Conservation (phyloP, 2,797 vertebrate species). For the Paguma larvata region DNA sequence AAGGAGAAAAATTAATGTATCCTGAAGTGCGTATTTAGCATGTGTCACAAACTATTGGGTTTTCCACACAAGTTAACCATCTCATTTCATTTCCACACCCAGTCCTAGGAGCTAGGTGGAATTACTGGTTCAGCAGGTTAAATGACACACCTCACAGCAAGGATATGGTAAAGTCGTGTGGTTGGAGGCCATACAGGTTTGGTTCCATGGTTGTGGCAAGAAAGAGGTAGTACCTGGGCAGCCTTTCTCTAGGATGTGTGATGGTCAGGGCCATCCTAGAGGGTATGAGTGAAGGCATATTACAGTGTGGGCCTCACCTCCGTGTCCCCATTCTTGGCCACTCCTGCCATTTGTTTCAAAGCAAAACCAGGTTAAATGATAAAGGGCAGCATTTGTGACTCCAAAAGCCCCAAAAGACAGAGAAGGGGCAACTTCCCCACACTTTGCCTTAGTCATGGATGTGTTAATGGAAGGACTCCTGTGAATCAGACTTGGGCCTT, state of each 20-base stretch:
- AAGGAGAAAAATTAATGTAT: neutral
- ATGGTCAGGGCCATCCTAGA: neutral
- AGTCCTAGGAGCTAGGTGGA: neutral
- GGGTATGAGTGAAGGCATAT: neutral
- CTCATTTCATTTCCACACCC: neutral
- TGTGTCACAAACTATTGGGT: neutral
- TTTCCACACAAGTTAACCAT: neutral
- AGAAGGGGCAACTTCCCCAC: neutral
- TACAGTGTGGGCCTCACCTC: neutral
- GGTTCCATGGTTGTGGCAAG: neutral
- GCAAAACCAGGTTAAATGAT: neutral
- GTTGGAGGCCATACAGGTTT: neutral
- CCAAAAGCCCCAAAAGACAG: neutral
- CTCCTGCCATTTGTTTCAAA: neutral
- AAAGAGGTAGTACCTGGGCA: neutral
- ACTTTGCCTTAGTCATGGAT: neutral
- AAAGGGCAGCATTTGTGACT: neutral
- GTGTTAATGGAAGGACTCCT: conserved; percentile 32
- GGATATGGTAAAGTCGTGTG: neutral
- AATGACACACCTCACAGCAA: neutral
- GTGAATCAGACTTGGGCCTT: neutral
- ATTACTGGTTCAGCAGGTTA: neutral
- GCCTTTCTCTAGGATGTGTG: neutral
- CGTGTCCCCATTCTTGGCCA: neutral
- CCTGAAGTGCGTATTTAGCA: neutral